Percentiles rank a stretch among this genome's conserved stretches.
Evolutionary conservation across 2,888 invertebrate genomes (phyloP).

Genomic region (Halictus ligatus): DNA sequence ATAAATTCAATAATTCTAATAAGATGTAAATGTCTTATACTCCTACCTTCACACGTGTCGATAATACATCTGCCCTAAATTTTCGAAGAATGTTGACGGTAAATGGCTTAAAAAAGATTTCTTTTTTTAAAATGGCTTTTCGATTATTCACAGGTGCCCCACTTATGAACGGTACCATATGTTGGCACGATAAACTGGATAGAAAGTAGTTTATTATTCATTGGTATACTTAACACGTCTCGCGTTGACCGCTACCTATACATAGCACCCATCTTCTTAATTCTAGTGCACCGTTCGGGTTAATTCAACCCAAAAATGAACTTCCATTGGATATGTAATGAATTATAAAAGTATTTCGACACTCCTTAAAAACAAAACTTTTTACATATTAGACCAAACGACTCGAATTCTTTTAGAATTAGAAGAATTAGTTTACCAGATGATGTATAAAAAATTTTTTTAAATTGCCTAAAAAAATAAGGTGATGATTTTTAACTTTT

Average conservation of each 20-base stretch:
- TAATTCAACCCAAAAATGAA: background rate
- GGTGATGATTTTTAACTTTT: too few species aligned
- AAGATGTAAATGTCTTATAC: too few species aligned
- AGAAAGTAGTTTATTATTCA: background rate
- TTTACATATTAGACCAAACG: background rate
- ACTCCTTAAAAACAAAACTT: background rate
- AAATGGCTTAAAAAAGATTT: background rate
- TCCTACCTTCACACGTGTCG: background rate
- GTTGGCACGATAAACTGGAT: background rate
- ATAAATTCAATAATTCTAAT: too few species aligned
- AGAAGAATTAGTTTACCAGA: too few species aligned
- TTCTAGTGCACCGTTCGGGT: background rate
- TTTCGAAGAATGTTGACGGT: background rate
- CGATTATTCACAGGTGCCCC: background rate
- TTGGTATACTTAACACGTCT: background rate
- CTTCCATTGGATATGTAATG: background rate
- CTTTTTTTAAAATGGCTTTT: background rate
- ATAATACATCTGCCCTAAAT: background rate
- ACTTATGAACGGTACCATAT: background rate
- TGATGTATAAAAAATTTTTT: too few species aligned
- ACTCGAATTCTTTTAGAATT: too few species aligned
- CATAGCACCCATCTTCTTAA: background rate
- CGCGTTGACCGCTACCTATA: background rate
- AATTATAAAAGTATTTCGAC: background rate
- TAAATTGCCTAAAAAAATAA: too few species aligned